A percentile compares a stretch with the other conserved stretches of the same genome.
Evolutionary conservation across 1,140 invertebrate species (phyloP).

Genomic region (Drosophila orosa): DNA sequence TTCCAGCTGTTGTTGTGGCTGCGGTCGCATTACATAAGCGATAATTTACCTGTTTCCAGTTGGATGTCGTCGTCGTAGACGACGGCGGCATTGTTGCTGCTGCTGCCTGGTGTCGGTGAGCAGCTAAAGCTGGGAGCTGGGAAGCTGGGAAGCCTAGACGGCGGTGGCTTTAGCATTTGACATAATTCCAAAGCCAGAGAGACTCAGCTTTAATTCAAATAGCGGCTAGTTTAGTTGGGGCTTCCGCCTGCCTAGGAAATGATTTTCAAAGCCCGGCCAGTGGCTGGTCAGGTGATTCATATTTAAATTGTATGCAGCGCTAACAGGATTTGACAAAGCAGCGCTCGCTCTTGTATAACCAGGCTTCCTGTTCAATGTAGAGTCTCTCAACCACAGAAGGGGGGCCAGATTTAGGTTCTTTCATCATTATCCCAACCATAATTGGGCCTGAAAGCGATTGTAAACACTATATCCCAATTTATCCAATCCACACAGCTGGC

Average conservation of each 20-base stretch:
- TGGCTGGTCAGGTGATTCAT: slow-evolving; percentile 29
- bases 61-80: slow-evolving; percentile 50
- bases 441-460: slow-evolving; percentile 21
- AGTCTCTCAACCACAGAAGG: no score
- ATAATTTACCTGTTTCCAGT: slow-evolving; percentile 77
- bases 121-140: slow-evolving; percentile 1
- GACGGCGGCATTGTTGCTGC: slow-evolving; percentile 37
- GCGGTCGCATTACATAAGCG: slow-evolving; percentile 75
- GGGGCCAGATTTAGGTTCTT: background rate
- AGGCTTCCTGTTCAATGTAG: slow-evolving; percentile 13
- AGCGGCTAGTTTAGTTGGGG: slow-evolving; percentile 7
- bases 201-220: slow-evolving; percentile 41
- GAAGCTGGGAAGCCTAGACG: slow-evolving; percentile 3
- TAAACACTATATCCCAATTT: no score
- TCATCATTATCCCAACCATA: slow-evolving; percentile 15
- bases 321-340: slow-evolving; percentile 38
- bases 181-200: slow-evolving; percentile 70
- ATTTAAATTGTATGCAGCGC: slow-evolving; percentile 40
- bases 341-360: slow-evolving; percentile 24
- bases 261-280: slow-evolving; percentile 4
- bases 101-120: background rate
- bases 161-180: slow-evolving; percentile 69
- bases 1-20: slow-evolving; percentile 35
- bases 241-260: slow-evolving; percentile 44
- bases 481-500: slow-evolving; percentile 86